A percentile compares a stretch with the other conserved stretches of the same genome.
Conservation (phyloP, 2,888 invertebrate genomes). For the Cyaniris semiargus region DNA sequence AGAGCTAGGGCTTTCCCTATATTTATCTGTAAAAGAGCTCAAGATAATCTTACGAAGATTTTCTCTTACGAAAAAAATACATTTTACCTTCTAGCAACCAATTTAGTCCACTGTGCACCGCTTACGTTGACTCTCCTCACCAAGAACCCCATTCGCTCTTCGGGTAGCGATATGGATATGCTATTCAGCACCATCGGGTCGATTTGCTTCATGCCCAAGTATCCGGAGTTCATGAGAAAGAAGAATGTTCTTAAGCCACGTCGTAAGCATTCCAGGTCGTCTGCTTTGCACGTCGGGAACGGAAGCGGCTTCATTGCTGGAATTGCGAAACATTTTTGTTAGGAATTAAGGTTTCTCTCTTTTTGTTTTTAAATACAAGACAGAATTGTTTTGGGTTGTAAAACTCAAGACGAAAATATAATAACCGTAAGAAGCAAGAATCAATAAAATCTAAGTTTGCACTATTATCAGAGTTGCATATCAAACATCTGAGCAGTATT, state of each 20-base stretch:
- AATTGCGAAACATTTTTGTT: conserved; percentile 21
- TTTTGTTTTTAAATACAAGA: neutral
- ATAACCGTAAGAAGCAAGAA: too few relatives aligned
- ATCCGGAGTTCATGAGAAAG: conserved; percentile 65
- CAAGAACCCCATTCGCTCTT: conserved; percentile 61
- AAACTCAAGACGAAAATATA: too few relatives aligned
- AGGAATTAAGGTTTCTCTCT: neutral
- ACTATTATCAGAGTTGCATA: too few relatives aligned
- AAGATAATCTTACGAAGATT: neutral
- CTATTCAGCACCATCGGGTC: conserved; percentile 66
- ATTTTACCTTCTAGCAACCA: conserved; percentile 59
- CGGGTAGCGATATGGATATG: conserved; percentile 60
- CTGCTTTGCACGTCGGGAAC: conserved; percentile 64
- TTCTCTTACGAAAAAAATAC: neutral
- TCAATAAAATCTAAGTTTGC: too few relatives aligned
- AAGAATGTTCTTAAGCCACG: conserved; percentile 69
- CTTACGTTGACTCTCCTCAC: conserved; percentile 68
- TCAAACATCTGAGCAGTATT: neutral
- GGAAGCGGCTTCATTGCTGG: conserved; percentile 54
- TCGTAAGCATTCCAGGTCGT: conserved; percentile 64
- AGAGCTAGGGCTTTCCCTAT: too few relatives aligned
- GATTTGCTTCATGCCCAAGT: conserved; percentile 64
- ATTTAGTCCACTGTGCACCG: conserved; percentile 68
- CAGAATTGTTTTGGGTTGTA: neutral
- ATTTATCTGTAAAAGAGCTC: neutral